Base-by-base conservation (phyloP, 2,113 vertebrate genomes). In the Ageneiosus marmoratus region DNA sequence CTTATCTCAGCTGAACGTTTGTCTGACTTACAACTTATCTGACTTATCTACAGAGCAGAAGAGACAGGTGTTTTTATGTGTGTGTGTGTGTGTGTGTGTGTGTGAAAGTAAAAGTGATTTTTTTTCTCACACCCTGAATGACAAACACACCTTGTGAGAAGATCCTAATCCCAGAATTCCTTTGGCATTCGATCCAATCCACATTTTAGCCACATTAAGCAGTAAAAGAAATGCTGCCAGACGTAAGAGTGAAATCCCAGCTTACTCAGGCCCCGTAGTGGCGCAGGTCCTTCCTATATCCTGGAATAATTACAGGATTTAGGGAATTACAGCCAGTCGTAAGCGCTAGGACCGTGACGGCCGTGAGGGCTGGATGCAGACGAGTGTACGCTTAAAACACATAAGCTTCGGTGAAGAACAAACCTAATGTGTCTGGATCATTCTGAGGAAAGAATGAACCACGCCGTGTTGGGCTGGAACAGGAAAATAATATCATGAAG, bases 271-370 rank as follows among this genome's bases (percentile, higher is more conserved):
- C 62, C 53, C 78, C 83, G 91, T 91, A 88, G 88, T 75, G 89
- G 90, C 89, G 91, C 92, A 94, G 93, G 93, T 94, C 93, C 92
- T 91, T 89, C 88, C 89, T 91, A 92, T 93, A 94, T 93, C 91
- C 89, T 89, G 90, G 92, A 92, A 94, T 94, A 94, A 94, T 94
- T 93, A 94, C 89, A 88, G 94, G 94, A 94, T 94, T 94, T 94
- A 90, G 89, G 83, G 93, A 92, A 93, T 94, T 94, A 94, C 91
- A 91, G 92, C 90, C 91, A 92, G 93, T 77, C 12, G 90, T 93
- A 92, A 94, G 92, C 92, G 92, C 92, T 91, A 93, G 92, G 90
- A 93, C 89, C 91, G 91, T 90, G 92, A 94, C 93, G 93, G 91
- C 92, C 93, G 90, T 91, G 89, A 94, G 91, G 90, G 93, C 79